Percentiles rank a stretch among this genome's conserved stretches.
phyloP scores from a whole-genome alignment of 2,113 vertebrate genomes.

The Ammospiza nelsoni region DNA sequence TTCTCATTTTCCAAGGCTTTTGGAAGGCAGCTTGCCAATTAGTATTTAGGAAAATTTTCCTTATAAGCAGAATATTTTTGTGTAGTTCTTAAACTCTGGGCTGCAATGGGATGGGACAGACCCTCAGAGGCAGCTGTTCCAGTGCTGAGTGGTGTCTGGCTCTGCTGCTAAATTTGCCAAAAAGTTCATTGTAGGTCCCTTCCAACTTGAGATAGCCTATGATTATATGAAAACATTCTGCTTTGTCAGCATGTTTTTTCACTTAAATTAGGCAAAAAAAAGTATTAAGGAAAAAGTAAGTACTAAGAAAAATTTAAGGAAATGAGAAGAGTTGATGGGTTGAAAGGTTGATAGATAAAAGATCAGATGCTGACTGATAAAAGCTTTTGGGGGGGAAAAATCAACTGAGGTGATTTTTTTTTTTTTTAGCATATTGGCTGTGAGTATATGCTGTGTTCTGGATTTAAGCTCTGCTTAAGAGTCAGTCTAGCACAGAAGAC shows the following conservation, averaged over 20 bases:
- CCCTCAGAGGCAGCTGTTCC: not conserved
- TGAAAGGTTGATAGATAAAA: not conserved
- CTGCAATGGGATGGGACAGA: not conserved
- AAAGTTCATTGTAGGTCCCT: not conserved
- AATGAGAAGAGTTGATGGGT: not conserved
- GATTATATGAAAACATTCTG: not conserved
- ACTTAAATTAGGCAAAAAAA: not conserved
- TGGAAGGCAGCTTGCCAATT: not conserved
- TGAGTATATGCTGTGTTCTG: not conserved
- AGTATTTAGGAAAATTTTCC: not conserved
- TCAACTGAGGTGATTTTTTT: not conserved
- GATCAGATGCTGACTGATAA: not conserved
- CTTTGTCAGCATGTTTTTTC: not conserved
- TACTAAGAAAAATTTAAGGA: not conserved
- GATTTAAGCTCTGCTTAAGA: not conserved
- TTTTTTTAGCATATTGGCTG: not conserved
- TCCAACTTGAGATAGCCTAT: not conserved
- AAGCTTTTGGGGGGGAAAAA: not conserved
- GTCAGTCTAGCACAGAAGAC: not conserved
- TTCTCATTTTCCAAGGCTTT: not conserved
- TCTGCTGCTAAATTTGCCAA: not conserved
- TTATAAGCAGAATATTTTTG: not conserved
- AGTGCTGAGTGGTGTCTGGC: not conserved
- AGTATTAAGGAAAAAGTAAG: not conserved
- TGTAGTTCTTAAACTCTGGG: not conserved